Evolutionary conservation across 2,113 vertebrate species (phyloP), one percentile per base, ranked within the genome.

Genomic region (Carassius gibelio): DNA sequence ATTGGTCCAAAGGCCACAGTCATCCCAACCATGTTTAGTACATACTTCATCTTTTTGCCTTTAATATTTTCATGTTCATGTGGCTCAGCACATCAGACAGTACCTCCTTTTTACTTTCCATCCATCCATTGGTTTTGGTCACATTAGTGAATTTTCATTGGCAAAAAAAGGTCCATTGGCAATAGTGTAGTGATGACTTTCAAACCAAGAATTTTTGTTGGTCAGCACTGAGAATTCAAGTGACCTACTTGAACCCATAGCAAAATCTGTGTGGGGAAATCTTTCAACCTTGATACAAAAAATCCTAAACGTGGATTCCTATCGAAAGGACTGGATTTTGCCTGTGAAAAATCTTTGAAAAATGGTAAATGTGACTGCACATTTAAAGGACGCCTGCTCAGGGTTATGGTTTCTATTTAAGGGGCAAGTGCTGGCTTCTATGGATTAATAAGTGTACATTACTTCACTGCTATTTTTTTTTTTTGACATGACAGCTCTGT

Each of bases 11-110:
- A 71, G 74, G 75, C 87, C 89, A 86, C 45, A 81, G 7, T 84
- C 87, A 88, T 88, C 90, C 76, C 34, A 57, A 45, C 84, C 87
- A 75, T 30, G 79, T 87, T 93, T 90, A 89, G 88, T 69, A 36
- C 89, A 90, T 88, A 77, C 85, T 84, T 57, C 81, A 30, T 55
- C 71, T 17, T 66, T 87, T 50, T 42, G 50, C 71, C 72, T 84
- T 62, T 26, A 36, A 15, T 10, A 71, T 71, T 90, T 55, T 82
- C 14, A 64, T 69, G 19, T 55, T 26, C 14, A 38, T 34, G 23
- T 9, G n/a, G 34, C 26, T 48, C 52, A 23, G 55, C 85, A 62
- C 4, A 69, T 75, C 5, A n/a, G 17, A 19, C 17, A 57, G 75
- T 57, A 57, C 50, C 17, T 5, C 0, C 57, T 77, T 72, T 45